phyloP scores from a whole-genome alignment of 2,797 vertebrate genomes.

The Anniella stebbinsi region DNA sequence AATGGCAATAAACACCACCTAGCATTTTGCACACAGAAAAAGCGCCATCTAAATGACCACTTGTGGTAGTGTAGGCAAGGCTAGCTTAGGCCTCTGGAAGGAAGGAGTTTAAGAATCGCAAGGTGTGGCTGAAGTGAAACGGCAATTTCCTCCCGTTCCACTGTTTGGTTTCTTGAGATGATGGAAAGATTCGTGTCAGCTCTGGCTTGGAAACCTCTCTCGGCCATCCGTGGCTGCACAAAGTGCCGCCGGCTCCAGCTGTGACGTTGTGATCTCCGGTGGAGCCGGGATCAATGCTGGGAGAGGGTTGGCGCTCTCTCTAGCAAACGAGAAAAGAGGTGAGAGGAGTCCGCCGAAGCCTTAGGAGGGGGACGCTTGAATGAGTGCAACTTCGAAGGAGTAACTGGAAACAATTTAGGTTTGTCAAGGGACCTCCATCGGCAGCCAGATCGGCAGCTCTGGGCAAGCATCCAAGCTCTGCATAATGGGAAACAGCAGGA shows the following conservation, averaged over 20 bases:
- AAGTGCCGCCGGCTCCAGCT: background rate
- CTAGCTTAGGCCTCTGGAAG: background rate
- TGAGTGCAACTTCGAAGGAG: slow-evolving; percentile 32
- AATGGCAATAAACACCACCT: background rate
- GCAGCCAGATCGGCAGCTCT: slow-evolving; percentile 61
- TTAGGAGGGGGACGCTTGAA: slow-evolving; percentile 31
- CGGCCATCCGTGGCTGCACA: slow-evolving; percentile 30
- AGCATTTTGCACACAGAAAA: no score
- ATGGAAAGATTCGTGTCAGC: slow-evolving; percentile 4
- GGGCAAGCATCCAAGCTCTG: slow-evolving; percentile 40
- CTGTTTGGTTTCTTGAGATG: background rate
- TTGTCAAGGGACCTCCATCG: slow-evolving; percentile 43
- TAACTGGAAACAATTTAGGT: slow-evolving; percentile 67
- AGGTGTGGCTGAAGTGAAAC: background rate
- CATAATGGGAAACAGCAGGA: slow-evolving; percentile 70
- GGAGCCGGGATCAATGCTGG: slow-evolving; percentile 30
- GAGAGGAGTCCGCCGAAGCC: slow-evolving; percentile 42
- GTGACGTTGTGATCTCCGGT: background rate
- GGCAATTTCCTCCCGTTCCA: background rate
- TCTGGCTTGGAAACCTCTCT: background rate
- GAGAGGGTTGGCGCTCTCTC: slow-evolving; percentile 31
- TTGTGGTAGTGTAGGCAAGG: background rate
- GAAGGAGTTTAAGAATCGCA: background rate
- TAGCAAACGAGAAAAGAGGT: slow-evolving; percentile 24
- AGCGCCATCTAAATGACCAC: background rate